Evolutionary conservation across 2,888 invertebrate genomes (phyloP).

Genomic region (Macrophya annulata): DNA sequence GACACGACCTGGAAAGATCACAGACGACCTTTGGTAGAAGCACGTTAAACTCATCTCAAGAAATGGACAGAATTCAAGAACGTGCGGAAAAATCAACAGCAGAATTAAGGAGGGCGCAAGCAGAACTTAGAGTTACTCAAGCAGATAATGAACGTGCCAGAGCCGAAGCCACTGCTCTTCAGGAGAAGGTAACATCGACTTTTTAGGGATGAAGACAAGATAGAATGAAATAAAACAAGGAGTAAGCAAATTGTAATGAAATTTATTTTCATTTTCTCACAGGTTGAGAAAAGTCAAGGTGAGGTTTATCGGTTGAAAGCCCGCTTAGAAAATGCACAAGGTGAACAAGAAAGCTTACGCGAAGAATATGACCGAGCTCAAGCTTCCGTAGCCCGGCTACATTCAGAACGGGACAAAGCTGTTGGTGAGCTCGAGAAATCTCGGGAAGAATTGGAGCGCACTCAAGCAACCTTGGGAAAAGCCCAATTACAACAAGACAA

Average conservation of each 20-base stretch:
- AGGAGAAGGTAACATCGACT: slow-evolving; percentile 86
- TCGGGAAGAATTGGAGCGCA: slow-evolving; percentile 93
- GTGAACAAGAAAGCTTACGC: slow-evolving; percentile 95
- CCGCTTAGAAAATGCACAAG: slow-evolving; percentile 96
- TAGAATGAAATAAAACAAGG: neutral
- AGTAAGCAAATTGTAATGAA: neutral
- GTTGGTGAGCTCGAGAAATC: slow-evolving; percentile 92
- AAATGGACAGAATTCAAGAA: slow-evolving; percentile 91
- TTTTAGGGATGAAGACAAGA: neutral
- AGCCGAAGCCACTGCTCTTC: slow-evolving; percentile 90
- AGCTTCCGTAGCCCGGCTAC: slow-evolving; percentile 90
- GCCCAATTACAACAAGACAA: slow-evolving; percentile 96
- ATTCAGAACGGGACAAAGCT: slow-evolving; percentile 94
- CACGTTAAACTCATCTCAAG: slow-evolving; percentile 90
- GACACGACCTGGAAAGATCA: slow-evolving; percentile 92
- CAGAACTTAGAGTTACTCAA: slow-evolving; percentile 94
- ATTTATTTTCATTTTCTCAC: neutral
- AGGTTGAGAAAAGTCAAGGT: slow-evolving; percentile 95
- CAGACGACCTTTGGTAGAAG: slow-evolving; percentile 92
- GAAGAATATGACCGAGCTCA: slow-evolving; percentile 96
- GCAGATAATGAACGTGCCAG: slow-evolving; percentile 94
- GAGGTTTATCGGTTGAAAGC: slow-evolving; percentile 97
- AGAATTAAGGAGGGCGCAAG: slow-evolving; percentile 93
- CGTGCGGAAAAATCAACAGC: slow-evolving; percentile 92
- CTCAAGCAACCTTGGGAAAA: slow-evolving; percentile 94